Evolutionary conservation across 2,797 vertebrate genomes (phyloP).

Genomic region (Sebastes iracundus): DNA sequence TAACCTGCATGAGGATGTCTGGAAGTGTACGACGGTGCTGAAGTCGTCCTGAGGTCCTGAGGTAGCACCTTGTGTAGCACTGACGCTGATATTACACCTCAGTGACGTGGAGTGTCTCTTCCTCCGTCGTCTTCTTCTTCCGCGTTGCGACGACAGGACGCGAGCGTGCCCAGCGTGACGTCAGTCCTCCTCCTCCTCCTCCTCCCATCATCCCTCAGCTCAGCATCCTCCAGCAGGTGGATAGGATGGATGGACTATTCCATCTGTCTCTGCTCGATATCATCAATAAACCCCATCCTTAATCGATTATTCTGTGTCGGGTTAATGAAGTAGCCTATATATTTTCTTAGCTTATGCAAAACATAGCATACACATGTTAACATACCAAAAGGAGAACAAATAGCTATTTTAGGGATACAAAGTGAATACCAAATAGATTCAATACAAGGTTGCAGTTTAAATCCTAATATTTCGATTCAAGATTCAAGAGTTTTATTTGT

Average conservation of each 20-base stretch:
- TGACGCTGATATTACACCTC: conserved; percentile 77
- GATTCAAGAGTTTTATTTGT: no score
- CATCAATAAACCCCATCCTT: background rate
- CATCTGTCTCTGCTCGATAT: background rate
- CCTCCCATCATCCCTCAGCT: background rate
- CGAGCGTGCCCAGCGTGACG: conserved; percentile 62
- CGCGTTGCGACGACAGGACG: conserved; percentile 71
- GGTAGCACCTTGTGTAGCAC: conserved; percentile 60
- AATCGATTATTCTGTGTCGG: background rate
- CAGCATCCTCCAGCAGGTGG: conserved; percentile 58
- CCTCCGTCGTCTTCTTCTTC: conserved; percentile 73
- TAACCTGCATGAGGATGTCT: background rate
- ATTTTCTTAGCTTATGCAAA: no score
- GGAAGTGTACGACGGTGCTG: background rate
- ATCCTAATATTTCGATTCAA: no score
- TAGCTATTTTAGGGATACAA: no score
- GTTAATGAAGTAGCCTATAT: no score
- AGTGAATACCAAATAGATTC: no score
- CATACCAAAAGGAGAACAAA: no score
- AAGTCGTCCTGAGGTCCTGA: conserved; percentile 16
- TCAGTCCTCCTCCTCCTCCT: conserved; percentile 18
- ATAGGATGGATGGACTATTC: background rate
- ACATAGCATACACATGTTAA: no score
- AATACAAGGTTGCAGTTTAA: no score
- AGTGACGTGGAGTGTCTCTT: conserved; percentile 81